Conservation (phyloP, 2,113 vertebrate species). For the Etheostoma spectabile region DNA sequence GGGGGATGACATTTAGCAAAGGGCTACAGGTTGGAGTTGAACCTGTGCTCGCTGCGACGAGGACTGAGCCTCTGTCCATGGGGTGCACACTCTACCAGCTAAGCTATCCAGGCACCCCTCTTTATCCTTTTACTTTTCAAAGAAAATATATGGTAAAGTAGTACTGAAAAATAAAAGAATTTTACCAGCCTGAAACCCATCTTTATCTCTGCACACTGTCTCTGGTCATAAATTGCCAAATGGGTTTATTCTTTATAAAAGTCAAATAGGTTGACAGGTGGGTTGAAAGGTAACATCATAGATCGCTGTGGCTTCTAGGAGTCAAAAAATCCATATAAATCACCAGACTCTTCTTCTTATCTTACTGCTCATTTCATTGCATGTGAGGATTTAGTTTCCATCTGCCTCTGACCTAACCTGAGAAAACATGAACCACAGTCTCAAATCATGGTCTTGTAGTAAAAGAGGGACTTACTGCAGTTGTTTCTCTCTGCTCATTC, state of each 20-base stretch:
- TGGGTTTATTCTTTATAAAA: not conserved
- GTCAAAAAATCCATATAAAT: not conserved
- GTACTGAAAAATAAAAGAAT: too few species aligned
- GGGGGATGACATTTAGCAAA: too few species aligned
- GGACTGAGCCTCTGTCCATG: too few species aligned
- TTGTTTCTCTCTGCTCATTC: not conserved
- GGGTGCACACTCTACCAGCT: too few species aligned
- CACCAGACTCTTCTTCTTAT: not conserved
- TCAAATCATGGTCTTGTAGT: not conserved
- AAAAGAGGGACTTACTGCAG: not conserved
- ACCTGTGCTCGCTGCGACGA: too few species aligned
- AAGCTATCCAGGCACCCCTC: too few species aligned
- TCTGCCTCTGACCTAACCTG: not conserved
- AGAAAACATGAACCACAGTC: not conserved
- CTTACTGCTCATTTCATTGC: not conserved
- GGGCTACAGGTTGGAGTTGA: too few species aligned
- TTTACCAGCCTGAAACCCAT: not conserved
- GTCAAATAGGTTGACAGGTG: not conserved
- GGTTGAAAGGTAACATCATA: not conserved
- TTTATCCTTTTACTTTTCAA: not conserved
- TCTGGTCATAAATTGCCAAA: not conserved
- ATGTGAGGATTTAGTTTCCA: not conserved
- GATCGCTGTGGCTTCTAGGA: not conserved
- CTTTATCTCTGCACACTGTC: not conserved
- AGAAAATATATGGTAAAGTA: not conserved